Evolutionary conservation across 2,113 vertebrate genomes (phyloP), one percentile per base, ranked within the genome.

Genomic region (Taurulus bubalis): DNA sequence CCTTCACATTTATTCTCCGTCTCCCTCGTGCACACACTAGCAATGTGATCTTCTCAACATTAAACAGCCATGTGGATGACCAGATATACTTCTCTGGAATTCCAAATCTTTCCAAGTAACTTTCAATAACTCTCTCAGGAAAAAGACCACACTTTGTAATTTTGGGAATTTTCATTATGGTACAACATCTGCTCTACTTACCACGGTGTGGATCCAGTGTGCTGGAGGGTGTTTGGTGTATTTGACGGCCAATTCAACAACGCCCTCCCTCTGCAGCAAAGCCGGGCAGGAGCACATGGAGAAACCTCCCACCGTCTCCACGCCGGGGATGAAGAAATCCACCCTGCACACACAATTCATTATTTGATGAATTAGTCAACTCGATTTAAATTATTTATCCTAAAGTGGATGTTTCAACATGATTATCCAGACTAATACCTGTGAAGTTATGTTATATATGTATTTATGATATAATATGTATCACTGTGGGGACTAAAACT

Each of bases 211-310:
- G 88, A 99, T 28, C 97, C 98, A 99, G 90, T 96, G 94, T 38
- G 97, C 97, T 75, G 98, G 96, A 66, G 97, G 96, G 89, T 99
- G 97, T 75, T 63, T 80, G 14, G 95, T n/a, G 49, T 95, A 90
- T 86, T 99, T 99, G 83, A 99, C 95, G 32, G 98, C 98, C 85
- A 99, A 88, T 85, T 99, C 97, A 45, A 99, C 80, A 20, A 96
- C 63, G 22, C 96, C 94, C 67, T 99, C 96, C 88, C 91, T 91
- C 91, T 95, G 89, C 74, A 98, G 86, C 62, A 97, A 92, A 47
- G 94, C 95, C 0, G 97, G 97, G 79, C 96, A 96, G 73, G 98
- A 99, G 90, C 98, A 99, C 87, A 99, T 96, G 53, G 98, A 99
- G 94, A 98, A 98, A 5, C 98, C 98, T 36, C 97, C 98, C 82